Evolutionary conservation across 2,888 invertebrate species (phyloP).

Genomic region (Cantharis nigra): DNA sequence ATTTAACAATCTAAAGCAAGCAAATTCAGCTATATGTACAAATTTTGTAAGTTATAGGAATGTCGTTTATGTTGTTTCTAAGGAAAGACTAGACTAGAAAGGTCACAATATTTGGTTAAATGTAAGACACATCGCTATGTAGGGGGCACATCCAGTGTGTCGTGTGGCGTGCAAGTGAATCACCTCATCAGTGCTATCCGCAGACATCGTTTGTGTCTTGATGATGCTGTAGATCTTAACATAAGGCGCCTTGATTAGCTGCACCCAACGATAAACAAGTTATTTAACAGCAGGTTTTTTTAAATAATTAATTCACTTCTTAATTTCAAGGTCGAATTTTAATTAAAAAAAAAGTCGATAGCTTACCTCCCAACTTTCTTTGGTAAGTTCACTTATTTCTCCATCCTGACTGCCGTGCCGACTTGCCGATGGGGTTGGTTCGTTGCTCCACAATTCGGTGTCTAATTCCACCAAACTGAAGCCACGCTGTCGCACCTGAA

Average conservation of each 20-base stretch:
- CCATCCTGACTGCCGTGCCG: conserved; percentile 69
- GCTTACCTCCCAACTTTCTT: conserved; percentile 94
- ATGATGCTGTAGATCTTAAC: conserved; percentile 95
- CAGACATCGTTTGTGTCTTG: conserved; percentile 86
- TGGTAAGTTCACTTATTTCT: conserved; percentile 79
- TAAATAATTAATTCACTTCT: neutral
- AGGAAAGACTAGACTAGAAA: conserved; percentile 24
- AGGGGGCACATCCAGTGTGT: conserved; percentile 27
- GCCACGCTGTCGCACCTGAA: conserved; percentile 66
- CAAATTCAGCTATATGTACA: conserved; percentile 9
- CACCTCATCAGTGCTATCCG: conserved; percentile 62
- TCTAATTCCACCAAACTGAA: conserved; percentile 88
- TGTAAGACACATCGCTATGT: conserved; percentile 21
- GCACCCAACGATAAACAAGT: conserved; percentile 47
- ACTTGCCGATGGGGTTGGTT: conserved; percentile 57
- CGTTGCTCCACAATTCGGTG: conserved; percentile 82
- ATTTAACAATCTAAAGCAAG: conserved; percentile 21
- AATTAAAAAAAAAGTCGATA: neutral
- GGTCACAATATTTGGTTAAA: conserved; percentile 11
- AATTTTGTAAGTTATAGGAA: neutral
- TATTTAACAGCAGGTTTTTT: conserved; percentile 4
- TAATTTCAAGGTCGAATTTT: neutral
- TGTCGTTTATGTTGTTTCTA: conserved; percentile 12
- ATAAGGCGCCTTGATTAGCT: conserved; percentile 96
- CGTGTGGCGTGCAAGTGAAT: conserved; percentile 38